phyloP scores from a whole-genome alignment of 2,113 vertebrate species.

The Melanotaenia duboulayi region DNA sequence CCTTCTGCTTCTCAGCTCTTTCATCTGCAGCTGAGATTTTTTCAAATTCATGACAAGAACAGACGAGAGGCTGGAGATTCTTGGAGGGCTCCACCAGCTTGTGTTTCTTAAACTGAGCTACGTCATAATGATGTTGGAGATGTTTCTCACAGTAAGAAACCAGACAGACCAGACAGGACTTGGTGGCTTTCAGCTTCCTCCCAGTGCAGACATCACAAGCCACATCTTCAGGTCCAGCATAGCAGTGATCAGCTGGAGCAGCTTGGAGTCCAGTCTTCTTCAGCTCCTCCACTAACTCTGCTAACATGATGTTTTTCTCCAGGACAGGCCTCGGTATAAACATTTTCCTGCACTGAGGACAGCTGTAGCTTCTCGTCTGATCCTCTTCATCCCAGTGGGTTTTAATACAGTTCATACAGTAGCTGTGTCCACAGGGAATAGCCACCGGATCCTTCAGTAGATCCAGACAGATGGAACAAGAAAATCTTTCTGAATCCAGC shows the following conservation, averaged over 20 bases:
- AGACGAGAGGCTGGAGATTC: slow-evolving; percentile 2
- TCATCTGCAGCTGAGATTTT: not conserved
- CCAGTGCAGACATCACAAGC: slow-evolving; percentile 6
- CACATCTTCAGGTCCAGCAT: slow-evolving; percentile 4
- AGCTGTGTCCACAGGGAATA: slow-evolving; percentile 14
- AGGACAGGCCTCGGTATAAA: not conserved
- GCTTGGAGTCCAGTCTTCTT: not conserved
- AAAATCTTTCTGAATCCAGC: not conserved
- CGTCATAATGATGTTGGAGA: not conserved
- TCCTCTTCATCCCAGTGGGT: not conserved
- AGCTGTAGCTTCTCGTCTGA: not conserved
- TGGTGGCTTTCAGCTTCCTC: not conserved
- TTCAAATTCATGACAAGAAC: not conserved
- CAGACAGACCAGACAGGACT: slow-evolving; percentile 1
- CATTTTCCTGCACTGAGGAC: slow-evolving; percentile 15
- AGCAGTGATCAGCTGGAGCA: slow-evolving; percentile 20
- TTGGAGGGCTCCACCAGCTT: not conserved
- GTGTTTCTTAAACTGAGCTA: not conserved
- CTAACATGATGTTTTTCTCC: not conserved
- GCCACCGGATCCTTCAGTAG: slow-evolving; percentile 1
- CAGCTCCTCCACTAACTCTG: not conserved
- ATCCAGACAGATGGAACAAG: slow-evolving; percentile 5
- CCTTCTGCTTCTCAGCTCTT: not conserved
- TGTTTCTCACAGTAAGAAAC: not conserved
- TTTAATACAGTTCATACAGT: slow-evolving; percentile 8